Conservation (phyloP, 92 coral and sea anemone genomes). For the Parazoanthus darwini region DNA sequence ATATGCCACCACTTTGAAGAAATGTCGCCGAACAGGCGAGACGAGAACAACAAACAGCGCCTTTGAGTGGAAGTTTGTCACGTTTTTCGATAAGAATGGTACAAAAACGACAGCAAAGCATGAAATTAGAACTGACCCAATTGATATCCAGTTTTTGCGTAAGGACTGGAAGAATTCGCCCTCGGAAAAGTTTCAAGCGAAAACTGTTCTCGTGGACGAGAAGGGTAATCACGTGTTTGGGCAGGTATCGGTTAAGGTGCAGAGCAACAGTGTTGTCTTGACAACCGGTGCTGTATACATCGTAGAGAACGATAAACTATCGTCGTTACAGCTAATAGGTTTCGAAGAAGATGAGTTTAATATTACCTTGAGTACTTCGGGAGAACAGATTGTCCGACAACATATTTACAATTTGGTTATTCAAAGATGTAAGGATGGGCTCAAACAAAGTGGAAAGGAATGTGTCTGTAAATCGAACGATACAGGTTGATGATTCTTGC, state of each 20-base stretch:
- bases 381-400: conserved; percentile 57
- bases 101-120: conserved; percentile 30
- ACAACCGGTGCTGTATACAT: conserved; percentile 28
- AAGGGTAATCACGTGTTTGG: conserved; percentile 66
- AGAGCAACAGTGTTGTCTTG: conserved; percentile 4
- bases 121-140: conserved; percentile 83
- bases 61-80: conserved; percentile 77
- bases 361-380: conserved; percentile 55
- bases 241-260: conserved; percentile 47
- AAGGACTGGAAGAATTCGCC: conserved; percentile 72
- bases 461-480: conserved; percentile 58
- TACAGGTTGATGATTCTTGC: not conserved
- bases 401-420: conserved; percentile 52
- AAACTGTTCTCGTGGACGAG: conserved; percentile 58
- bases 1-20: conserved; percentile 82
- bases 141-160: conserved; percentile 49
- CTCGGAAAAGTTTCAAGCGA: conserved; percentile 61
- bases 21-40: conserved; percentile 77
- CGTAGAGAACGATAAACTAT: conserved; percentile 38
- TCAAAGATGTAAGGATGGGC: conserved; percentile 70
- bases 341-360: conserved; percentile 39
- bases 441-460: not conserved
- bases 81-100: conserved; percentile 51
- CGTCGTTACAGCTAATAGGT: conserved; percentile 47
- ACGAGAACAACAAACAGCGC: conserved; percentile 67